Evolutionary conservation across 2,797 vertebrate genomes (phyloP), one percentile per base, ranked within the genome.

Genomic region (Gambusia yucatana): DNA sequence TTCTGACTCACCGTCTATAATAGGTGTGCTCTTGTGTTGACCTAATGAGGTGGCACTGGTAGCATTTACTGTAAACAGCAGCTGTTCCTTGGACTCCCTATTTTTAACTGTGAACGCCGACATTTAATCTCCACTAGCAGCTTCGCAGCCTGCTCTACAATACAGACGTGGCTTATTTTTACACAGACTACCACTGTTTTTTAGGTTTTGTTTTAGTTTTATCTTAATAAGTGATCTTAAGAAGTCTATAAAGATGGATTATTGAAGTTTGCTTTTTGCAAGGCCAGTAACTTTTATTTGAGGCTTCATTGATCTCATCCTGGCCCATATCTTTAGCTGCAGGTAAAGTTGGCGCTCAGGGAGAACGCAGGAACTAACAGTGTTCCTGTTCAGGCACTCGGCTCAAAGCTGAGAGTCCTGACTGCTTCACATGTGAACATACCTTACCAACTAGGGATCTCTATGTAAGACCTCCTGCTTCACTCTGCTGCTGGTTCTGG

Each of bases 31-130:
- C 39, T 6, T 69, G 39, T 69, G 22, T 43, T n/a, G 67, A 70
- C 39, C 41, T 25, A 44, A 70, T 70, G 67, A 70, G 67, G 67
- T 70, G 67, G 67, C 41, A 44, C 67, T 70, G 67, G 41, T 70
- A 70, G 10, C 22, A 44, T 70, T n/a, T 70, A 70, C 67, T 70
- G 67, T 70, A 70, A 70, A 70, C 67, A 70, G 67, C 41, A 70
- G 67, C 67, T 70, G 25, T n/a, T 69, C 67, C 67, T 41, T 25
- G 39, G 39, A 69, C 39, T 22, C 9, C 7, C 36, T 69, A 41
- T 69, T 61, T 67, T 67, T 63, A 33, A 63, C 63, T 44, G 41
- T 69, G 4, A 44, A n/a, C 5, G 25, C 41, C 6, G 1, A 43
- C 20, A 41, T 69, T 69, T 25, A 25, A 25, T 70, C 39, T 70